A percentile compares a stretch with the other conserved stretches of the same genome.
Evolutionary conservation across 2,888 invertebrate genomes (phyloP).

Genomic region (Sphecodes monilicornis): DNA sequence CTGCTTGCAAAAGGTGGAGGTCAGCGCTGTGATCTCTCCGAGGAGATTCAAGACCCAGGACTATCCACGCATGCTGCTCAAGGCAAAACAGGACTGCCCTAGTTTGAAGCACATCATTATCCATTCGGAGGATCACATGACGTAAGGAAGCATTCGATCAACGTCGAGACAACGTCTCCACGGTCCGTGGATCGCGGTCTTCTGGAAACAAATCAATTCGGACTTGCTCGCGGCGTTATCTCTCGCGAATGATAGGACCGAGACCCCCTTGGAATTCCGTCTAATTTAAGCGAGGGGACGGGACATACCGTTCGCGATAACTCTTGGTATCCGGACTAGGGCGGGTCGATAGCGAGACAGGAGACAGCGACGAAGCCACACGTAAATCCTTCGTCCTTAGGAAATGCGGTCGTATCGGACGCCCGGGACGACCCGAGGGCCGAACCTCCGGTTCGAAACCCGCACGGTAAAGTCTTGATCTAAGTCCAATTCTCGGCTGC

Average conservation of each 20-base stretch:
- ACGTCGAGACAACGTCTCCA: not conserved
- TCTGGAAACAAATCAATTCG: not conserved
- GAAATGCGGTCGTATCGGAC: constrained; percentile 44
- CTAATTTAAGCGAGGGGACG: constrained; percentile 40
- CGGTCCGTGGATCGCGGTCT: not conserved
- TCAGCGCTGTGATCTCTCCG: constrained; percentile 89
- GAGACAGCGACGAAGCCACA: constrained; percentile 18
- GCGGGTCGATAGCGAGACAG: constrained; percentile 42
- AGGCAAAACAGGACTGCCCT: constrained; percentile 86
- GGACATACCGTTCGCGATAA: constrained; percentile 42
- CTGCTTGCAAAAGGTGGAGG: constrained; percentile 89
- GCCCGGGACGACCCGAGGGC: not conserved
- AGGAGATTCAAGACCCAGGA: constrained; percentile 88
- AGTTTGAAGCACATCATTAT: constrained; percentile 84
- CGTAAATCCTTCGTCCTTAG: constrained; percentile 54
- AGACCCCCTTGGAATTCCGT: constrained; percentile 36
- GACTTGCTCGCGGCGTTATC: constrained; percentile 2
- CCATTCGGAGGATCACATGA: constrained; percentile 72
- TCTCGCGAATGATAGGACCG: constrained; percentile 21
- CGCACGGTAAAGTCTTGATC: no score
- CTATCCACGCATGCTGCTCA: constrained; percentile 88
- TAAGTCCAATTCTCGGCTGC: no score
- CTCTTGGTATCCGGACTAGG: constrained; percentile 38
- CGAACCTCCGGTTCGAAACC: not conserved
- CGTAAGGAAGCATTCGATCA: constrained; percentile 69